A percentile compares a stretch with the other conserved stretches of the same genome.
phyloP scores from a whole-genome alignment of 2,888 invertebrate genomes.

The Cenopis cana region DNA sequence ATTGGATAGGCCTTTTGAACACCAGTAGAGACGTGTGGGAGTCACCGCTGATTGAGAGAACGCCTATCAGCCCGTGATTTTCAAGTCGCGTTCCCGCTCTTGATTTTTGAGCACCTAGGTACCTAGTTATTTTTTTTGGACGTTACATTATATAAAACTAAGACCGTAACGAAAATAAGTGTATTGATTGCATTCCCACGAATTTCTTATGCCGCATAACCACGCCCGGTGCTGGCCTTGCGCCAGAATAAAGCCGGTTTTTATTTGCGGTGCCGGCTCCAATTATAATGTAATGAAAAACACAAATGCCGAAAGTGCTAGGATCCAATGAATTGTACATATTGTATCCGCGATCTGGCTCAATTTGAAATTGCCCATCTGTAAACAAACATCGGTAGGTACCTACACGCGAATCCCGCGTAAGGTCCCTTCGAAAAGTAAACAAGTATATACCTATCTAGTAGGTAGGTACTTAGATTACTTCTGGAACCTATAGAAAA shows the following conservation, averaged over 20 bases:
- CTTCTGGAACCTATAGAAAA: slow-evolving; percentile 24
- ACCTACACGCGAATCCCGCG: background rate
- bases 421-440: background rate
- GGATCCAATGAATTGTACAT: slow-evolving; percentile 1
- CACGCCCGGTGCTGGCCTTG: slow-evolving; percentile 70
- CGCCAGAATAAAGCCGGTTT: slow-evolving; percentile 72
- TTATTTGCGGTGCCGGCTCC: slow-evolving; percentile 59
- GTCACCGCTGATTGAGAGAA: background rate
- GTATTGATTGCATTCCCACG: slow-evolving; percentile 55
- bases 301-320: background rate
- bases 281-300: slow-evolving; percentile 19
- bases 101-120: background rate
- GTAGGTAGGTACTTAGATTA: background rate
- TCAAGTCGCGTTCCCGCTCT: background rate
- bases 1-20: background rate
- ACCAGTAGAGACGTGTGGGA: background rate
- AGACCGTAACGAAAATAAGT: slow-evolving; percentile 28
- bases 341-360: background rate
- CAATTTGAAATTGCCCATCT: background rate
- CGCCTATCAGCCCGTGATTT: background rate
- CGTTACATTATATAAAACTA: background rate
- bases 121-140: background rate
- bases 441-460: background rate
- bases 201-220: slow-evolving; percentile 57
- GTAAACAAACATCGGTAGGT: slow-evolving; percentile 2